phyloP scores from a whole-genome alignment of 1,140 invertebrate genomes.

The Epicauta chinensis region DNA sequence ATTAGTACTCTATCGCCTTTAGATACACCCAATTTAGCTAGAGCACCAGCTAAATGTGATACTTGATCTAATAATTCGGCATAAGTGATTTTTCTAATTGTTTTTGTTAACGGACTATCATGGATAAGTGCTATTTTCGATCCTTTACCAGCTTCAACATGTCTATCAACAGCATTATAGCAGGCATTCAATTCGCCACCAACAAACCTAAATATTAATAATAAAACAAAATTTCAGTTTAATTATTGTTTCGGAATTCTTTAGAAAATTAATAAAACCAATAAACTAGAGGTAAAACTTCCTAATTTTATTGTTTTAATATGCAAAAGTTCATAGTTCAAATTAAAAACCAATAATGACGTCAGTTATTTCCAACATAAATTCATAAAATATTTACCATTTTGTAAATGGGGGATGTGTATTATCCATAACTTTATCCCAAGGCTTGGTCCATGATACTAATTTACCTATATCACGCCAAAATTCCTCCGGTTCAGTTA shows the following conservation, averaged over 20 bases:
- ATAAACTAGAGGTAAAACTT: background rate
- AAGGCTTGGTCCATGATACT: slow-evolving; percentile 77
- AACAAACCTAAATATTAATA: slow-evolving; percentile 60
- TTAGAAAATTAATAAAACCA: no score
- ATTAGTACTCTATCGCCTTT: slow-evolving; percentile 77
- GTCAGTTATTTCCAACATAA: background rate
- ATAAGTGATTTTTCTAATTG: slow-evolving; percentile 71
- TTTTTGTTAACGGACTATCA: slow-evolving; percentile 80
- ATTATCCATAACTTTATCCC: slow-evolving; percentile 78
- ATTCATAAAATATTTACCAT: slow-evolving; percentile 56
- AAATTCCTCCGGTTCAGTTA: slow-evolving; percentile 76
- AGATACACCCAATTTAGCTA: slow-evolving; percentile 64
- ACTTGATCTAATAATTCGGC: slow-evolving; percentile 71
- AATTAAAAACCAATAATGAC: background rate
- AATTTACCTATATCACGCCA: slow-evolving; percentile 71
- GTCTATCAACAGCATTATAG: slow-evolving; percentile 87
- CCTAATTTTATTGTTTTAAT: slow-evolving; percentile 19
- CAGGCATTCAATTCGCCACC: slow-evolving; percentile 89
- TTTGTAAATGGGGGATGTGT: slow-evolving; percentile 78
- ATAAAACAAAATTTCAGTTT: no score
- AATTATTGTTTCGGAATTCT: no score
- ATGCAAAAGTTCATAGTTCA: background rate
- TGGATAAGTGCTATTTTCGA: slow-evolving; percentile 78
- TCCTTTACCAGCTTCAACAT: slow-evolving; percentile 73
- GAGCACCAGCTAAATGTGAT: slow-evolving; percentile 66